Evolutionary conservation across 2,797 vertebrate species (phyloP).

Genomic region (Manis pentadactyla): DNA sequence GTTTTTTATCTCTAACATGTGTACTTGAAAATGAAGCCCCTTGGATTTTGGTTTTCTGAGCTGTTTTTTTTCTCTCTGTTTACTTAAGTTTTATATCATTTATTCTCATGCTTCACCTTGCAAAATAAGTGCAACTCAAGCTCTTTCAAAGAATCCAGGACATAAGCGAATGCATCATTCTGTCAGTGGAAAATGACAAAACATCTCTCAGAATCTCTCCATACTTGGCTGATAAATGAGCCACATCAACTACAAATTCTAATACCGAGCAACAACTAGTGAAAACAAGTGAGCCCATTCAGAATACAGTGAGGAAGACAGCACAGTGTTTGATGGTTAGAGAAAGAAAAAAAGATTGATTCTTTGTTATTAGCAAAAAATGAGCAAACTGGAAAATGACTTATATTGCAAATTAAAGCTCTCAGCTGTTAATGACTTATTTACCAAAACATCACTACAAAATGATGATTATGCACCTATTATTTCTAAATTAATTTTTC

Average conservation of each 20-base stretch:
- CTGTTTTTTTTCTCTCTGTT: constrained; percentile 40
- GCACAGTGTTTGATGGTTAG: not conserved
- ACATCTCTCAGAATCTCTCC: constrained; percentile 77
- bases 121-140: constrained; percentile 80
- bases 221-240: constrained; percentile 82
- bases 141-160: constrained; percentile 69
- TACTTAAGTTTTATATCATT: constrained; percentile 66
- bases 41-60: constrained; percentile 27
- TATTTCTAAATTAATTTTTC: constrained; percentile 65
- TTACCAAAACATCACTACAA: not conserved
- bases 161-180: constrained; percentile 77
- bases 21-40: not conserved
- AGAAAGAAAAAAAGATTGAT: constrained; percentile 39
- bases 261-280: constrained; percentile 61
- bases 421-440: constrained; percentile 61
- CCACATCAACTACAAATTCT: constrained; percentile 70
- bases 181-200: constrained; percentile 81
- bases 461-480: constrained; percentile 44
- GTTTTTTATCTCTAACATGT: constrained; percentile 8
- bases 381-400: not conserved
- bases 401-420: constrained; percentile 12
- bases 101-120: constrained; percentile 60
- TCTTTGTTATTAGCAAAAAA: constrained; percentile 45
- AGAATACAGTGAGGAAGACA: not conserved
- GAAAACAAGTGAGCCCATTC: constrained; percentile 63